phyloP scores from a whole-genome alignment of 2,888 invertebrate species.

The Campopleginae sp. region DNA sequence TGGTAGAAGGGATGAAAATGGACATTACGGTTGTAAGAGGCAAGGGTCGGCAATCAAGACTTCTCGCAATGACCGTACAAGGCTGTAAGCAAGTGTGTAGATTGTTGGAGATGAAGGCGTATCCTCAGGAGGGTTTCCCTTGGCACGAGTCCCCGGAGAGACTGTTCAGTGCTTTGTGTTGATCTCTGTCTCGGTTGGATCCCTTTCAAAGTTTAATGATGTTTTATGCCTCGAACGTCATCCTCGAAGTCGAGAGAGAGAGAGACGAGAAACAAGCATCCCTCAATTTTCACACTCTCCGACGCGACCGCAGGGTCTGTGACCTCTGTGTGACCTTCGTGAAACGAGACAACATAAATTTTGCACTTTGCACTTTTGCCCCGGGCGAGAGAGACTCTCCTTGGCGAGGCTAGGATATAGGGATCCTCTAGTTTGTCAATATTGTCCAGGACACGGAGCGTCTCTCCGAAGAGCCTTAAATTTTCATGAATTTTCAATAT shows the following conservation, averaged over 20 bases:
- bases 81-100: slow-evolving; percentile 8
- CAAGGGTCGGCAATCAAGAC: slow-evolving; percentile 3
- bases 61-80: background rate
- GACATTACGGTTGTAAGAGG: slow-evolving; percentile 25
- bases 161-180: slow-evolving; percentile 6
- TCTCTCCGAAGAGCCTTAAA: slow-evolving; percentile 17
- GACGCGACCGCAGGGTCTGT: slow-evolving; percentile 19
- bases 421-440: slow-evolving; percentile 5
- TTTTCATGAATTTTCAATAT: slow-evolving; percentile 30
- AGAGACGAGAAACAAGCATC: slow-evolving; percentile 6
- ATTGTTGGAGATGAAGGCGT: background rate
- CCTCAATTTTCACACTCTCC: slow-evolving; percentile 53
- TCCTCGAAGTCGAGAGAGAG: slow-evolving; percentile 25
- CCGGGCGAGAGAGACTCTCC: background rate
- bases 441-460: background rate
- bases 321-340: slow-evolving; percentile 6
- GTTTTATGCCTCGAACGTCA: slow-evolving; percentile 68
- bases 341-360: slow-evolving; percentile 51
- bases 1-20: background rate
- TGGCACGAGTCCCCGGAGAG: slow-evolving; percentile 55
- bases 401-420: background rate
- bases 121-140: slow-evolving; percentile 18
- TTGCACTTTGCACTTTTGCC: slow-evolving; percentile 54
- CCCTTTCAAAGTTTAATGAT: slow-evolving; percentile 71
- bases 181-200: slow-evolving; percentile 28